A percentile compares a stretch with the other conserved stretches of the same genome.
These are phyloP conservation scores for Sinodicranocentrus sp. DNA, from an alignment of 2,888 invertebrate species.

Conservation along the genomic window DNA sequence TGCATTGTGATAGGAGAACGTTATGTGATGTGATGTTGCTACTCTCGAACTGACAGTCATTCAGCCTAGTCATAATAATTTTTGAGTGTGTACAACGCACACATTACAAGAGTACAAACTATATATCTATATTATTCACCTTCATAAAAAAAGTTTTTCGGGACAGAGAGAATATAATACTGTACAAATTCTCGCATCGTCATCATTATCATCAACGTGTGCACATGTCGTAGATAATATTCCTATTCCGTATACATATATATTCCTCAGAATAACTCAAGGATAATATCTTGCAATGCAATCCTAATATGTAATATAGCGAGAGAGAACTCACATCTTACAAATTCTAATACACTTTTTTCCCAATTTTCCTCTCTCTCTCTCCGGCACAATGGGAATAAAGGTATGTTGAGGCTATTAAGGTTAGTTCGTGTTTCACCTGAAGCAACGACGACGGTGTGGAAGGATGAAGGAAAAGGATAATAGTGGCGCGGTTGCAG, in stretches of 20 bases:
- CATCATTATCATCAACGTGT: constrained; percentile 61
- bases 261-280: no score
- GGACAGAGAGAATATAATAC: constrained; percentile 17
- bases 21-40: constrained; percentile 14
- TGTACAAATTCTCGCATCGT: constrained; percentile 65
- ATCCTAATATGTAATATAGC: background rate
- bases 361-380: background rate
- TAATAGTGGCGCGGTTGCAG: constrained; percentile 55
- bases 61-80: constrained; percentile 53
- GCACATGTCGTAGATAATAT: constrained; percentile 48
- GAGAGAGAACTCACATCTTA: background rate
- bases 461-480: constrained; percentile 48
- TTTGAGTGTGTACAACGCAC: constrained; percentile 21
- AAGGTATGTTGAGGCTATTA: constrained; percentile 64
- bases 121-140: no score
- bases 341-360: background rate
- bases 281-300: no score
- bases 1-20: no score
- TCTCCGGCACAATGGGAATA: constrained; percentile 40
- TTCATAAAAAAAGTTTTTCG: background rate
- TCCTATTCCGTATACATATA: no score
- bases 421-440: constrained; percentile 69
- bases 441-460: constrained; percentile 60
- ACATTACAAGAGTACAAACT: no score
- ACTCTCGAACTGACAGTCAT: constrained; percentile 44